Conservation (phyloP, 2,113 vertebrate genomes). For the Clarias macrocephalus region DNA sequence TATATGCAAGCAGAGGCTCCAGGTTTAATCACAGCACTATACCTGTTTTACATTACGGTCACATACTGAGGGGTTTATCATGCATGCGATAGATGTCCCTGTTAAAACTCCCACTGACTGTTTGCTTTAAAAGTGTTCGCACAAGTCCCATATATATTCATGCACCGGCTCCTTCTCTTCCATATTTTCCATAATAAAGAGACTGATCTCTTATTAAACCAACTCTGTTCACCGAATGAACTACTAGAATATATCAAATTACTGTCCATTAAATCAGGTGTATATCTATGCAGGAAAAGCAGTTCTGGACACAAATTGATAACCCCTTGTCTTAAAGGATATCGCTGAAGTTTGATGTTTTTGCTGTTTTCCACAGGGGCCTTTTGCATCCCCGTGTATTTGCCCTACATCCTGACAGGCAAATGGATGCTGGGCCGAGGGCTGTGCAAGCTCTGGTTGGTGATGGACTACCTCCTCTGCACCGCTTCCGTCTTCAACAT, state of each 20-base stretch:
- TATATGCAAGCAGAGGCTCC: not conserved
- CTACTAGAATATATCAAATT: too few relatives aligned
- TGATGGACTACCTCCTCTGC: constrained; percentile 83
- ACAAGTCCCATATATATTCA: not conserved
- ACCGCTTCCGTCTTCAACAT: constrained; percentile 86
- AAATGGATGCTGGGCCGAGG: constrained; percentile 75
- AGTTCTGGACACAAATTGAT: not conserved
- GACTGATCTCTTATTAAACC: not conserved
- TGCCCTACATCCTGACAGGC: constrained; percentile 77
- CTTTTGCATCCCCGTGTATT: constrained; percentile 84
- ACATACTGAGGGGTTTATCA: constrained; percentile 1
- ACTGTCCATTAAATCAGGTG: not conserved
- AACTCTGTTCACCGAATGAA: too few relatives aligned
- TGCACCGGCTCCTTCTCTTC: too few relatives aligned
- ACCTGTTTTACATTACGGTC: not conserved
- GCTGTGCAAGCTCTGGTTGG: constrained; percentile 82
- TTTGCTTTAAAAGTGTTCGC: not conserved
- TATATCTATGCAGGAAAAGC: not conserved
- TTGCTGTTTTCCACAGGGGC: constrained; percentile 66
- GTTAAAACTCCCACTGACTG: not conserved
- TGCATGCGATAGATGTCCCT: not conserved
- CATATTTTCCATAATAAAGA: not conserved
- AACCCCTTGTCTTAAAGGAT: not conserved
- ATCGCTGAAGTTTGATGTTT: not conserved
- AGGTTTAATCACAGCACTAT: not conserved